These are phyloP conservation scores for Acromyrmex heyeri DNA, from an alignment of 1,140 invertebrate genomes.

Conservation along the genomic window DNA sequence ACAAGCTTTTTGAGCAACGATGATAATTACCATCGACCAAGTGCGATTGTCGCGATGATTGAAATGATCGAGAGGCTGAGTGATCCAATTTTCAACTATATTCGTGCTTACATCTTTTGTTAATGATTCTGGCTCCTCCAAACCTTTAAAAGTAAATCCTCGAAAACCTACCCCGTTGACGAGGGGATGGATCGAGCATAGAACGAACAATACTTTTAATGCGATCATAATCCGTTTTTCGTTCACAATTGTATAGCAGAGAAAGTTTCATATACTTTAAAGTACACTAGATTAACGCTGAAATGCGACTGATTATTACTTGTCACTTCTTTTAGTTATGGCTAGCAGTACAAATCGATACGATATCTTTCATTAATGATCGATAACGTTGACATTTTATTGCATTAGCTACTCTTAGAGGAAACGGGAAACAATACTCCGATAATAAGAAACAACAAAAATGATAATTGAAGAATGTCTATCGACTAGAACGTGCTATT, in stretches of 20 bases:
- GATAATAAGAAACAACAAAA: slow-evolving; percentile 17
- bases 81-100: too few relatives aligned
- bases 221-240: slow-evolving; percentile 78
- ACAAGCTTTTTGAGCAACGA: background rate
- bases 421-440: slow-evolving; percentile 4
- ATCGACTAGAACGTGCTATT: background rate
- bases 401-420: background rate
- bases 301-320: slow-evolving; percentile 22
- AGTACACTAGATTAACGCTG: background rate
- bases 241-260: background rate
- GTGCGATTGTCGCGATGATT: slow-evolving; percentile 87
- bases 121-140: too few relatives aligned
- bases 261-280: background rate
- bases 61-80: too few relatives aligned
- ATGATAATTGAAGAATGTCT: background rate
- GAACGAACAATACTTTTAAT: too few relatives aligned
- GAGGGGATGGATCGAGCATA: too few relatives aligned
- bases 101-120: too few relatives aligned
- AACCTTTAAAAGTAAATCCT: too few relatives aligned
- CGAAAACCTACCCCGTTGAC: too few relatives aligned
- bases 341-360: background rate
- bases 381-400: background rate
- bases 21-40: slow-evolving; percentile 89
- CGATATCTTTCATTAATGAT: slow-evolving; percentile 20
- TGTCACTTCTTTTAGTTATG: background rate